Evolutionary conservation across 2,113 vertebrate genomes (phyloP).

Genomic region (Phaethornis superciliosus): DNA sequence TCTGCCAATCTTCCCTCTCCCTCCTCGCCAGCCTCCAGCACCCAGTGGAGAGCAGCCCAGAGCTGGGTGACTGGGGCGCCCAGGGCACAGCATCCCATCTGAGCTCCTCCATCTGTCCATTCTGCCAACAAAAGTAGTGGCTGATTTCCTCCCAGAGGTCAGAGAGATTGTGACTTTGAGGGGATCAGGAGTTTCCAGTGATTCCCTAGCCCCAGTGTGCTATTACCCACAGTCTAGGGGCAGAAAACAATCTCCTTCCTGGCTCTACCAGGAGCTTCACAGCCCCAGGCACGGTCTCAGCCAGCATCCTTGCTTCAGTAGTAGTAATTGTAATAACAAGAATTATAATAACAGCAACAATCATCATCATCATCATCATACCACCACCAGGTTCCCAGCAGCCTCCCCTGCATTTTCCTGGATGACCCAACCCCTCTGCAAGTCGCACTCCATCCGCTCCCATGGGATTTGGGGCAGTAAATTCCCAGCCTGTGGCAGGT

Average conservation of each 20-base stretch:
- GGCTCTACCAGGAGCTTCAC: background rate
- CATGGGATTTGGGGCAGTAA: background rate
- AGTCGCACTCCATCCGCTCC: background rate
- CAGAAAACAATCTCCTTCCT: background rate
- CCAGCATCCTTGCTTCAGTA: background rate
- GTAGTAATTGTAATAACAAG: too few species aligned
- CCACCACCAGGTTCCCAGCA: background rate
- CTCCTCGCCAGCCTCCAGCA: accelerated
- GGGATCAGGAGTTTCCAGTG: background rate
- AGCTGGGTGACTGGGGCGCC: background rate
- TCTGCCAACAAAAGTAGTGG: background rate
- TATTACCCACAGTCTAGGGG: background rate
- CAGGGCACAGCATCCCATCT: accelerated
- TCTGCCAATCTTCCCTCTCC: background rate
- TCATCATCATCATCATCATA: too few species aligned
- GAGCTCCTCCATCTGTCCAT: background rate
- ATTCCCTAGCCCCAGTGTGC: background rate
- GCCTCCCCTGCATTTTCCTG: background rate
- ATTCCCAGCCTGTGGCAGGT: background rate
- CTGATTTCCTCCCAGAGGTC: background rate
- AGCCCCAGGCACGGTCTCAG: background rate
- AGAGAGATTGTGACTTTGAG: too few species aligned
- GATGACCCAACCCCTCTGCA: background rate
- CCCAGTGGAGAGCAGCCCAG: accelerated
- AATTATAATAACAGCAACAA: background rate